These are phyloP conservation scores for Cryptocephalus moraei DNA, from an alignment of 2,888 invertebrate species.

Conservation along the genomic window DNA sequence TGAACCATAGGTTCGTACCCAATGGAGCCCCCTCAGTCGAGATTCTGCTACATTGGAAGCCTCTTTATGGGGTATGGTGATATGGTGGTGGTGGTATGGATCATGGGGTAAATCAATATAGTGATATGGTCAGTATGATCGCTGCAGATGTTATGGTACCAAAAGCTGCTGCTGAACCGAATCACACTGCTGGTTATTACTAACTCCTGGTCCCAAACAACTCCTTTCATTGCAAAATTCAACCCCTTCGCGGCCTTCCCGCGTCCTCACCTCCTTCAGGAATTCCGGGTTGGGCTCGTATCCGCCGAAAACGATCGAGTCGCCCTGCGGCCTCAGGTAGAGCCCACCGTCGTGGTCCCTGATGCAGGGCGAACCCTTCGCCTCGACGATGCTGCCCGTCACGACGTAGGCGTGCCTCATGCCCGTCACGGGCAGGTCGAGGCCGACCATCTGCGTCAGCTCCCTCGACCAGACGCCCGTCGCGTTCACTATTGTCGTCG, in stretches of 20 bases:
- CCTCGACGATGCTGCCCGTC: conserved; percentile 65
- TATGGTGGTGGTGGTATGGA: too few species aligned
- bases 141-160: neutral
- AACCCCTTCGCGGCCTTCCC: too few species aligned
- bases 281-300: conserved; percentile 81
- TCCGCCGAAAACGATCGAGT: conserved; percentile 74
- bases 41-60: too few species aligned
- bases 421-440: conserved; percentile 64
- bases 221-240: too few species aligned
- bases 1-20: too few species aligned
- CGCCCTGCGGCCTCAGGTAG: conserved; percentile 77
- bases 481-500: conserved; percentile 69
- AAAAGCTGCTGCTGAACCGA: too few species aligned
- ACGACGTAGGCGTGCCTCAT: conserved; percentile 87
- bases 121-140: too few species aligned
- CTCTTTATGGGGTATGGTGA: too few species aligned
- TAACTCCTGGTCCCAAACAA: too few species aligned
- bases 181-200: too few species aligned
- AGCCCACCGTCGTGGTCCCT: conserved; percentile 77
- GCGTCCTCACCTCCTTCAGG: conserved; percentile 52
- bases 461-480: conserved; percentile 76
- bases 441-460: conserved; percentile 56
- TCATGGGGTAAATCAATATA: too few species aligned
- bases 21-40: too few species aligned
- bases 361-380: conserved; percentile 68